Conservation (phyloP, 2,797 vertebrate genomes). For the Danio aesculapii region DNA sequence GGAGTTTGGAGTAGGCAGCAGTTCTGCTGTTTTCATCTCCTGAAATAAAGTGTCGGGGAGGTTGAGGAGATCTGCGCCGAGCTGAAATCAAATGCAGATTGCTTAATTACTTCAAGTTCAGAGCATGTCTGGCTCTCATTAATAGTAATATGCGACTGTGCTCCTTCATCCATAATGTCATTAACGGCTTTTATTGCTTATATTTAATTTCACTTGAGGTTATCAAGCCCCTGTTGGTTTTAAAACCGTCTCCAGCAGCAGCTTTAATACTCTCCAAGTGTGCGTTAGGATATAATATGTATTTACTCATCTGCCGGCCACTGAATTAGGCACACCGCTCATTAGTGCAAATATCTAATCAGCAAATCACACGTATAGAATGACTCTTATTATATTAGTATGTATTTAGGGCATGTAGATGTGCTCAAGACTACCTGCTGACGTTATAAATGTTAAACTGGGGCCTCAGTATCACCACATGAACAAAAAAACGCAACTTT, state of each 20-base stretch:
- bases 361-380: no score
- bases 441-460: no score
- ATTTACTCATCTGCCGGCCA: background rate
- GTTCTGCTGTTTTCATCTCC: background rate
- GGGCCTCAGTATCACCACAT: no score
- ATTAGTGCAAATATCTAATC: background rate
- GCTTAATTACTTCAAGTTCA: constrained; percentile 35
- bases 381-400: no score
- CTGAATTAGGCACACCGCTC: background rate
- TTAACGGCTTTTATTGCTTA: constrained; percentile 12
- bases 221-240: background rate
- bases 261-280: background rate
- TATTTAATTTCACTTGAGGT: constrained; percentile 10
- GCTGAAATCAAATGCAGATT: constrained; percentile 16
- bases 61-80: background rate
- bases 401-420: no score
- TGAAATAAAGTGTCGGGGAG: background rate
- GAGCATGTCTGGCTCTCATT: constrained; percentile 18
- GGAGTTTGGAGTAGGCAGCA: background rate
- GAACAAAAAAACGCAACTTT: no score
- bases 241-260: background rate
- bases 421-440: no score
- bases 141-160: background rate
- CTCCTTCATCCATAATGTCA: background rate
- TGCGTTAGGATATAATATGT: background rate